phyloP scores from a whole-genome alignment of 2,113 vertebrate genomes.

The Hippopotamus amphibius region DNA sequence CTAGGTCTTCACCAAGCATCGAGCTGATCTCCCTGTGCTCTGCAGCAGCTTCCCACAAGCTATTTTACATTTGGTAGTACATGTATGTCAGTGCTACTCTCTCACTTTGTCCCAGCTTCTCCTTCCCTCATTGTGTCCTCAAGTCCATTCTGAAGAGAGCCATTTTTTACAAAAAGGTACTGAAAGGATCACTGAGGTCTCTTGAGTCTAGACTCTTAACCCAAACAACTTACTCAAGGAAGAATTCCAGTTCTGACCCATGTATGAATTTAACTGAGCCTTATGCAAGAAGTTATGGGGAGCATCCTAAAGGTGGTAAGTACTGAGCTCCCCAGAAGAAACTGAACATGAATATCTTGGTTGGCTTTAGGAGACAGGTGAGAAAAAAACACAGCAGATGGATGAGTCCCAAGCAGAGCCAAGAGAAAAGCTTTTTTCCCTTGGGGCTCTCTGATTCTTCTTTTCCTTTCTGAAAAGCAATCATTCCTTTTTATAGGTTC shows the following conservation, averaged over 20 bases:
- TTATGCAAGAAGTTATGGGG: background rate
- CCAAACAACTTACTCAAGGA: background rate
- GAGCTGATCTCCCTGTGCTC: no score
- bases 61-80: no score
- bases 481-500: slow-evolving; percentile 67
- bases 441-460: background rate
- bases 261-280: background rate
- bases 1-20: no score
- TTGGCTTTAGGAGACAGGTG: background rate
- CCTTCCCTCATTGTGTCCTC: no score
- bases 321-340: background rate
- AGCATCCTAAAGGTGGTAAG: background rate
- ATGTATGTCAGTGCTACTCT: no score
- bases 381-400: background rate
- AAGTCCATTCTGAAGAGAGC: background rate
- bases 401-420: background rate
- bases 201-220: background rate
- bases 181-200: background rate
- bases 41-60: no score
- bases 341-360: background rate
- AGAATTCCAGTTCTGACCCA: background rate
- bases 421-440: background rate
- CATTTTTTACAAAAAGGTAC: background rate
- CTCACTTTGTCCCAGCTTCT: no score
- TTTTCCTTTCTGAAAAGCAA: slow-evolving; percentile 49